Evolutionary conservation across 2,888 invertebrate genomes (phyloP).

Genomic region (Dolichomitus sp.): DNA sequence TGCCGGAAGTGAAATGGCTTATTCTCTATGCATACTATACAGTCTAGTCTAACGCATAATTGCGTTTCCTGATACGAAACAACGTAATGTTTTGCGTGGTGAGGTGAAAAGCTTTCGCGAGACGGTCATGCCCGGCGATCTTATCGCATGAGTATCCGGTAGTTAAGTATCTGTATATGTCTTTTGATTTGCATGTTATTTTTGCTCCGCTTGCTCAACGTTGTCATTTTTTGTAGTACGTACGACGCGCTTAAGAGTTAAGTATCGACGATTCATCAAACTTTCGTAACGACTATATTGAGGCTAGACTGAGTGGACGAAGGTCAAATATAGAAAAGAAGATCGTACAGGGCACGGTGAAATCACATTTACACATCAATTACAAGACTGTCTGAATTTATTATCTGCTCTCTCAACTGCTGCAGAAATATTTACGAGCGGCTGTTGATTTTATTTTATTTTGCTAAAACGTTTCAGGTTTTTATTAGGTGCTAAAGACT

Average conservation of each 20-base stretch:
- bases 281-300: conserved; percentile 33
- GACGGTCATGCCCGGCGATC: conserved; percentile 9
- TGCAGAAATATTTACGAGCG: background rate
- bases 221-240: background rate
- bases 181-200: background rate
- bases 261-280: conserved; percentile 35
- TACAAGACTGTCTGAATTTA: background rate
- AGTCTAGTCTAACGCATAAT: conserved; percentile 29
- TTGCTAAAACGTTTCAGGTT: background rate
- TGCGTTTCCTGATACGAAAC: conserved; percentile 45
- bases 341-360: conserved; percentile 4
- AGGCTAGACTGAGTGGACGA: conserved; percentile 7
- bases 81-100: conserved; percentile 2
- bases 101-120: conserved; percentile 8
- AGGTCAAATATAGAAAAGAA: conserved; percentile 9
- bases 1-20: conserved; percentile 63
- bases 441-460: background rate
- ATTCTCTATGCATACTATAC: conserved; percentile 24
- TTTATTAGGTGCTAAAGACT: background rate
- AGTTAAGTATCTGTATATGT: background rate
- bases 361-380: conserved; percentile 9
- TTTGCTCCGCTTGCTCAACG: conserved; percentile 4
- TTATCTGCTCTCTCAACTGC: background rate
- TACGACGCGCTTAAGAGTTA: background rate
- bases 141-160: conserved; percentile 8